Conservation (phyloP, 2,888 invertebrate species). For the Rotaria macrura region DNA sequence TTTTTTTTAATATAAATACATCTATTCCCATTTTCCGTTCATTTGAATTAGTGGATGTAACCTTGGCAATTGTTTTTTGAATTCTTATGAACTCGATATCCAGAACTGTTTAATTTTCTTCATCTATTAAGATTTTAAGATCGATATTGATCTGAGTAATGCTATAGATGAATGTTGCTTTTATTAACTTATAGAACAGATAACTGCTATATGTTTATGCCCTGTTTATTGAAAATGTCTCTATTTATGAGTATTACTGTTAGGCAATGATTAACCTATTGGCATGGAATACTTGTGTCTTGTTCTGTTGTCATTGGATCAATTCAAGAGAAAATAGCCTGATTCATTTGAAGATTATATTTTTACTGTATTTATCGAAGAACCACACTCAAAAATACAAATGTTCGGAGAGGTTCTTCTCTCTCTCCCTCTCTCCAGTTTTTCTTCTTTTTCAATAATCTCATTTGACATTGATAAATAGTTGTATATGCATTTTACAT, state of each 20-base stretch:
- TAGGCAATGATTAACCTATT: neutral
- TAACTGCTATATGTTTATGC: neutral
- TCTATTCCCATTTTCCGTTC: neutral
- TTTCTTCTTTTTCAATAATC: neutral
- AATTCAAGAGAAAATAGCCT: neutral
- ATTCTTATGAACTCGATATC: neutral
- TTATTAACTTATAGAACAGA: neutral
- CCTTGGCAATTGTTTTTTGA: neutral
- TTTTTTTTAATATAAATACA: neutral
- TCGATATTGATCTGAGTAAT: neutral
- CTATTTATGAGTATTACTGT: neutral
- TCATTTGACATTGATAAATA: neutral
- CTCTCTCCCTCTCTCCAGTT: neutral
- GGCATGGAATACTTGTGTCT: neutral
- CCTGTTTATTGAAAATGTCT: neutral
- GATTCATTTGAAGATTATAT: too few species aligned
- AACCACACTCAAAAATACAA: neutral
- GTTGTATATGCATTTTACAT: neutral
- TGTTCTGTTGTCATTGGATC: neutral
- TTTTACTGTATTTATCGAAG: too few species aligned
- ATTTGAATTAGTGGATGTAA: neutral
- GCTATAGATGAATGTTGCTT: neutral
- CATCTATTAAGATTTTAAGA: neutral
- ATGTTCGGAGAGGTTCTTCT: neutral
- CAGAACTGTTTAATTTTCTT: neutral